Percentiles rank a stretch among this genome's conserved stretches.
Conservation (phyloP, 2,797 vertebrate genomes). For the Leptodactylus fallax region DNA sequence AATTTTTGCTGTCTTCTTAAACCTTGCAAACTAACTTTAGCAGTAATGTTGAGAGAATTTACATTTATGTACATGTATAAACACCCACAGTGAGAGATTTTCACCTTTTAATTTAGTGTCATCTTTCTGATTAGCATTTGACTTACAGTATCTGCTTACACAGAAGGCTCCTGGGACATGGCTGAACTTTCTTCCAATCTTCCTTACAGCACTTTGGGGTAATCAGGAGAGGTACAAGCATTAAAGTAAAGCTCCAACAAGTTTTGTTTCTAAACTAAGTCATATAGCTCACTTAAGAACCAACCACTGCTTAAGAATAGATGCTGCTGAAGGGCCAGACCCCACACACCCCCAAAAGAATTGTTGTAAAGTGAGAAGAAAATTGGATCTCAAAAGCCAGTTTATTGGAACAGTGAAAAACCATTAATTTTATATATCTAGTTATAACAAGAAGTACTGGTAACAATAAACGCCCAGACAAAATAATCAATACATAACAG, state of each 20-base stretch:
- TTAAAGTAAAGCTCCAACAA: background rate
- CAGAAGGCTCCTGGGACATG: background rate
- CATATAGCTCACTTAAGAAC: too few species aligned
- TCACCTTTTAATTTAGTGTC: slow-evolving; percentile 32
- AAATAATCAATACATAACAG: too few species aligned
- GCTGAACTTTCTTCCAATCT: background rate
- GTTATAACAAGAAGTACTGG: too few species aligned
- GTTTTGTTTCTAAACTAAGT: background rate
- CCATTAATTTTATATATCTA: too few species aligned
- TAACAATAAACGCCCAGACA: too few species aligned
- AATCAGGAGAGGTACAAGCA: background rate
- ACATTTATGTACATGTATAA: slow-evolving; percentile 37
- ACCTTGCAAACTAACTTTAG: slow-evolving; percentile 6
- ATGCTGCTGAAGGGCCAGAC: too few species aligned
- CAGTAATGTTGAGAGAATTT: slow-evolving; percentile 1
- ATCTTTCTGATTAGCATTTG: background rate
- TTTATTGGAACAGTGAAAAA: too few species aligned
- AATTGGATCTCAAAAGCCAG: too few species aligned
- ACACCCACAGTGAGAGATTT: slow-evolving; percentile 24
- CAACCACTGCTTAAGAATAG: too few species aligned
- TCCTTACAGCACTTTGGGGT: background rate
- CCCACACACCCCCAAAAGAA: too few species aligned
- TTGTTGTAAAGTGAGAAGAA: too few species aligned
- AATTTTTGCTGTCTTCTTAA: background rate
- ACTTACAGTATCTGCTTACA: background rate